Percentiles rank a stretch among this genome's conserved stretches.
Conservation (phyloP, 1,140 invertebrate species). For the Araneus ventricosus region DNA sequence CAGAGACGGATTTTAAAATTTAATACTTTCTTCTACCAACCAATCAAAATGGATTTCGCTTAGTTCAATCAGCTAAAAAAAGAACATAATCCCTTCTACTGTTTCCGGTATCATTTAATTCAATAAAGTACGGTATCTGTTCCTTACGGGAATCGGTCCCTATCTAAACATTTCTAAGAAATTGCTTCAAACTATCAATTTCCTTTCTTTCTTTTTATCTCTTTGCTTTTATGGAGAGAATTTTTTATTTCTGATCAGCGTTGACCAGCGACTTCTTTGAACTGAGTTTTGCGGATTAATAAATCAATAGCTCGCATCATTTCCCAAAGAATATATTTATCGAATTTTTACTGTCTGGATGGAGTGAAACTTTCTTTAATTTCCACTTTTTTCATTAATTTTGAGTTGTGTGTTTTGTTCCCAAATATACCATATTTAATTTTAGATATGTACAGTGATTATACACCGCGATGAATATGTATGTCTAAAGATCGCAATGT, state of each 20-base stretch:
- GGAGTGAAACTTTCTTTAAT: neutral
- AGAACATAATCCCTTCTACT: constrained; percentile 8
- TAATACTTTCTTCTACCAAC: constrained; percentile 32
- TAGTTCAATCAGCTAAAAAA: constrained; percentile 31
- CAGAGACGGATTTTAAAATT: neutral
- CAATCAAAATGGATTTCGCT: constrained; percentile 38
- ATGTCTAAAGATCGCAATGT: too few species aligned
- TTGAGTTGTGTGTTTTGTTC: too few species aligned
- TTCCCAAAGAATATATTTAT: neutral
- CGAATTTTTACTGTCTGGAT: neutral
- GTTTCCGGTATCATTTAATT: constrained; percentile 40
- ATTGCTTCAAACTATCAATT: constrained; percentile 33
- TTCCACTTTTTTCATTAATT: too few species aligned
- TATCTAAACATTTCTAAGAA: constrained; percentile 52
- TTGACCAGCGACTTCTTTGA: neutral
- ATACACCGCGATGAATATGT: too few species aligned
- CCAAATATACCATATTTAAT: too few species aligned
- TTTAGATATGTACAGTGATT: too few species aligned
- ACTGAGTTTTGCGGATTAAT: neutral
- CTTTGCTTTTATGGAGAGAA: neutral
- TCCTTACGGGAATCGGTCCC: neutral
- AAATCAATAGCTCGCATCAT: neutral
- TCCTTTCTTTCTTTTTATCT: neutral
- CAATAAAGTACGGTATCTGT: constrained; percentile 34
- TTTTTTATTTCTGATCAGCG: neutral